Conservation (phyloP, 1,140 invertebrate genomes). For the Apis dorsata region DNA sequence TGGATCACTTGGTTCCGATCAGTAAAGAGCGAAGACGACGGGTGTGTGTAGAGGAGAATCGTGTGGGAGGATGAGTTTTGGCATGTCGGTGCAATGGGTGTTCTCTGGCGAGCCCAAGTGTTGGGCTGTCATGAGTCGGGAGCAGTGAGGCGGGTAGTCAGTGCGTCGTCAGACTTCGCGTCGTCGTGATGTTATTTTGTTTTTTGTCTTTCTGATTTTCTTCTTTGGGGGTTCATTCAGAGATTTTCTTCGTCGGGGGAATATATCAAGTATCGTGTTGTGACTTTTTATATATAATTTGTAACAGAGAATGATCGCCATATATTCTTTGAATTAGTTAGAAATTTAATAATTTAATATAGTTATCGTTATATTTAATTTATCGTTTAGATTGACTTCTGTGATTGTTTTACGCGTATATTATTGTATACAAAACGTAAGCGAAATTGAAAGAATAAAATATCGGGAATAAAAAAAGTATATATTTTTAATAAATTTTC, state of each 20-base stretch:
- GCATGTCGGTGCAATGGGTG: constrained; percentile 33
- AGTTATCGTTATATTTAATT: not conserved
- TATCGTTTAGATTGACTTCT: not conserved
- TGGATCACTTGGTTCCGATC: constrained; percentile 51
- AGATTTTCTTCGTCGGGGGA: not conserved
- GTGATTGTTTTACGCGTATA: not conserved
- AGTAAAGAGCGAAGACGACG: constrained; percentile 30
- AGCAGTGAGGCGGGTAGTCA: constrained; percentile 70
- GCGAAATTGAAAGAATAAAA: no score
- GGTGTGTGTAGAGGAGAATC: constrained; percentile 40
- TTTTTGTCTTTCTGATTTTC: constrained; percentile 33
- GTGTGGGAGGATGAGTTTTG: constrained; percentile 7
- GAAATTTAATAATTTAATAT: not conserved
- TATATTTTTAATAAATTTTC: not conserved
- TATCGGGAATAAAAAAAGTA: not conserved
- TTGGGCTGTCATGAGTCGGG: constrained; percentile 56
- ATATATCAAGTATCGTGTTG: constrained; percentile 10
- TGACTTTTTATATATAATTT: constrained; percentile 26
- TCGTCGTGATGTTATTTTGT: constrained; percentile 69
- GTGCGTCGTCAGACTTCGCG: constrained; percentile 77
- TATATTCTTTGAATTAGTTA: not conserved
- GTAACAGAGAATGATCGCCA: not conserved
- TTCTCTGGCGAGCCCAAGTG: constrained; percentile 30
- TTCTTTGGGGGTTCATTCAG: constrained; percentile 19
- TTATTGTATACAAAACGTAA: not conserved